phyloP scores from a whole-genome alignment of 2,113 vertebrate genomes.

The Platichthys stellatus region DNA sequence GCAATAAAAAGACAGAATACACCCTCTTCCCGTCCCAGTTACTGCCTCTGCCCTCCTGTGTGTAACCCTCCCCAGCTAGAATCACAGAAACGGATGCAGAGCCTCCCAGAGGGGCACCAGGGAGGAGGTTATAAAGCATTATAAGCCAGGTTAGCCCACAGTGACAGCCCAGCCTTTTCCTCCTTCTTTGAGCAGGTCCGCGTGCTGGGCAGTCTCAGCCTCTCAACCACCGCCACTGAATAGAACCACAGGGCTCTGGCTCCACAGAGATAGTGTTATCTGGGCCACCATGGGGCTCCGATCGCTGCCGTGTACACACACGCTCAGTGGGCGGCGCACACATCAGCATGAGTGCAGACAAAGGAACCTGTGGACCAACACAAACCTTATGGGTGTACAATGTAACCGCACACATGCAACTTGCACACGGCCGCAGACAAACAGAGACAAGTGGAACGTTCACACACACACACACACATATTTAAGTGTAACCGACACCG shows the following conservation, averaged over 20 bases:
- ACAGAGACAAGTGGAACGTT: slow-evolving; percentile 45
- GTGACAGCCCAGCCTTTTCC: slow-evolving; percentile 68
- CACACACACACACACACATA: slow-evolving; percentile 14
- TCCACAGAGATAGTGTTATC: slow-evolving; percentile 81
- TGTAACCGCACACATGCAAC: slow-evolving; percentile 35
- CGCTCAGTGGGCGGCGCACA: slow-evolving; percentile 47
- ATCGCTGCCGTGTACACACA: slow-evolving; percentile 69
- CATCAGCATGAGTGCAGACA: slow-evolving; percentile 60
- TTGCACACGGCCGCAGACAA: slow-evolving; percentile 19
- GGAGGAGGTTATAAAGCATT: slow-evolving; percentile 74
- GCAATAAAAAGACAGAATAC: slow-evolving; percentile 73
- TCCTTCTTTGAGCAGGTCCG: slow-evolving; percentile 72
- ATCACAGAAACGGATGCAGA: slow-evolving; percentile 24
- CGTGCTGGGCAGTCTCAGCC: slow-evolving; percentile 71
- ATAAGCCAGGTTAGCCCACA: slow-evolving; percentile 56
- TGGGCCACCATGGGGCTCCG: slow-evolving; percentile 67
- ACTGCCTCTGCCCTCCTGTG: slow-evolving; percentile 26
- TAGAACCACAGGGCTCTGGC: slow-evolving; percentile 76
- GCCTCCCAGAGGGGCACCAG: slow-evolving; percentile 45
- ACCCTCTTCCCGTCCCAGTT: slow-evolving; percentile 50
- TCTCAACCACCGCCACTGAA: slow-evolving; percentile 67
- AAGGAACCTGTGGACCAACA: slow-evolving; percentile 58
- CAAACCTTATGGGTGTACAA: slow-evolving; percentile 56
- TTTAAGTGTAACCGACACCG: background rate
- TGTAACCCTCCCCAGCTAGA: slow-evolving; percentile 12